Base-by-base conservation (phyloP, 2,797 vertebrate species). In the Botia kubotai region DNA sequence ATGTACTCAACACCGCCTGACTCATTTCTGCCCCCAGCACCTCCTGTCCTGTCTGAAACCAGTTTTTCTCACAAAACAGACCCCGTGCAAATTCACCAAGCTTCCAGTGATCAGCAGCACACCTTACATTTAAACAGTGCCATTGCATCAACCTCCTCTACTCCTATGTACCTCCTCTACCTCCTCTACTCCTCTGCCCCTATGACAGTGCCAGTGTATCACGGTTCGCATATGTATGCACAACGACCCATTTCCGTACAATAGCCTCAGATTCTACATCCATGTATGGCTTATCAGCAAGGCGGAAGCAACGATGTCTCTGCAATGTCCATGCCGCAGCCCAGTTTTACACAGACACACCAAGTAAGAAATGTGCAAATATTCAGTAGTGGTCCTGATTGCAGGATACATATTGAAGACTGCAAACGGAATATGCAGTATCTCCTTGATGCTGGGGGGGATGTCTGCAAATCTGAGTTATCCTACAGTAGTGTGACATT, bases 401-500 rank as follows among this genome's bases (percentile, higher is more conserved):
- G 53, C 53, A 55, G 17, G 2, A 55, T 19, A 55, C n/a, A 6
- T 55, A 55, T 55, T 55, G 17, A 55, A 19, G n/a, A 55, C 17
- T 55, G 53, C 16, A 55, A n/a, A 55, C 17, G 53, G n/a, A 17
- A 55, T 19, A 55, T 55, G 53, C 87, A 88, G 1, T 87, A 87
- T 8, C 75, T 87, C 1, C 66, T 88, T 8, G 86, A 88, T 2
- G 84, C 83, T 8, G n/a, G 33, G 75, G 53, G 82, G 83, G 10
- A 83, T 90, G 0, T 84, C 85, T 1, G 0, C 4, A 0, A 60
- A 87, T 13, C 67, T 88, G 4, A 16, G 65, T 3, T 87, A 89
- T 36, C 75, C 84, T 2, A 85, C 80, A 0, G 81, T 89, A 0
- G 81, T 90, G 2, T 16, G 71, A 3, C 88, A 87, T 53, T 69